Evolutionary conservation across 2,113 vertebrate genomes (phyloP).

Genomic region (Neoarius graeffei): DNA sequence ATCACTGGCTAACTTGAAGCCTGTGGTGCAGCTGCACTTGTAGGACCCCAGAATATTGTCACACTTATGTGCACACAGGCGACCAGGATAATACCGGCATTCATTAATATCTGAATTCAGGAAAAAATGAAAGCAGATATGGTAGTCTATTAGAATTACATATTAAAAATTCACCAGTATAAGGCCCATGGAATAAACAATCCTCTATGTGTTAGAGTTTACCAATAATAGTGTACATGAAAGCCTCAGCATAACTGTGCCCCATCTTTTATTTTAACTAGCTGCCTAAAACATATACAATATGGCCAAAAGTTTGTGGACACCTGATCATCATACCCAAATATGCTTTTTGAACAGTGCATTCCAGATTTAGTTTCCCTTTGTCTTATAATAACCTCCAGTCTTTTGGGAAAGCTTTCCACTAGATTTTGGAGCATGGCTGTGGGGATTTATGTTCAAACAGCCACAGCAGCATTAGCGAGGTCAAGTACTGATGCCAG

Average conservation of each 20-base stretch:
- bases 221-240: not conserved
- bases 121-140: constrained; percentile 30
- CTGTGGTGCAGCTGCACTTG: constrained; percentile 86
- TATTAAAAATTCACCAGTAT: not conserved
- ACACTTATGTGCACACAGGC: constrained; percentile 93
- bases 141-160: not conserved
- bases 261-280: not conserved
- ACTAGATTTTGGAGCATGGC: not conserved
- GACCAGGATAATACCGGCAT: constrained; percentile 90
- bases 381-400: not conserved
- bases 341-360: no score
- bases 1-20: constrained; percentile 86
- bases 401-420: not conserved
- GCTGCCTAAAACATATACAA: not conserved
- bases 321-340: not conserved
- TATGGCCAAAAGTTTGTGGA: not conserved
- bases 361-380: not conserved
- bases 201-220: not conserved
- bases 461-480: no score
- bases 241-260: not conserved
- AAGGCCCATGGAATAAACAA: not conserved
- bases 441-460: no score
- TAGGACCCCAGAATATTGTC: constrained; percentile 91
- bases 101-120: constrained; percentile 85
- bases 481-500: no score